Evolutionary conservation across 2,113 vertebrate species (phyloP).

Genomic region (Pteropus alecto): DNA sequence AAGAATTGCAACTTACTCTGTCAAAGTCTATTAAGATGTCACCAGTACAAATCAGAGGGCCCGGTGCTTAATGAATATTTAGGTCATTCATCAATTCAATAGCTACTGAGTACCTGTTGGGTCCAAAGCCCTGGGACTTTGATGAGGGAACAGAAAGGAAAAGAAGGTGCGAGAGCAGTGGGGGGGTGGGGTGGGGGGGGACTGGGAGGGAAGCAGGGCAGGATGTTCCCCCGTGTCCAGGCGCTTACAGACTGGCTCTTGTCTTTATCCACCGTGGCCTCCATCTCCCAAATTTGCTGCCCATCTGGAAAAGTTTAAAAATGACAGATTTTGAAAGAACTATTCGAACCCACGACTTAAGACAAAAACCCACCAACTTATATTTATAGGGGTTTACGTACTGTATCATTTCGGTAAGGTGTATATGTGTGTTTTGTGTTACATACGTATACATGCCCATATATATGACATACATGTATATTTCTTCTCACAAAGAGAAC

Average conservation of each 20-base stretch:
- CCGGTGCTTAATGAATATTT: rapidly evolving
- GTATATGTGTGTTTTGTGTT: rapidly evolving
- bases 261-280: constrained; percentile 98
- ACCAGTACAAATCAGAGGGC: not conserved
- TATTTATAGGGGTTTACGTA: rapidly evolving
- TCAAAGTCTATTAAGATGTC: not conserved
- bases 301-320: constrained; percentile 87
- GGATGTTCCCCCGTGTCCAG: rapidly evolving
- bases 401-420: rapidly evolving
- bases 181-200: rapidly evolving
- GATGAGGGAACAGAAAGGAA: not conserved
- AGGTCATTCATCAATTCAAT: rapidly evolving
- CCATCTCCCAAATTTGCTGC: constrained; percentile 98
- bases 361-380: not conserved
- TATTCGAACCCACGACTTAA: not conserved
- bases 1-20: not conserved
- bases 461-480: rapidly evolving
- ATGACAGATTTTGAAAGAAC: constrained; percentile 21
- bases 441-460: rapidly evolving
- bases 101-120: not conserved
- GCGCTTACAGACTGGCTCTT: constrained; percentile 96
- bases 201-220: rapidly evolving
- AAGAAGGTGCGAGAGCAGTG: too few relatives aligned
- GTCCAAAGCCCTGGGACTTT: not conserved
- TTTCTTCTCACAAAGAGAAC: not conserved